Percentiles rank a stretch among this genome's conserved stretches.
These are phyloP conservation scores for Drosophila lini DNA, from an alignment of 1,140 invertebrate genomes.

Conservation along the genomic window DNA sequence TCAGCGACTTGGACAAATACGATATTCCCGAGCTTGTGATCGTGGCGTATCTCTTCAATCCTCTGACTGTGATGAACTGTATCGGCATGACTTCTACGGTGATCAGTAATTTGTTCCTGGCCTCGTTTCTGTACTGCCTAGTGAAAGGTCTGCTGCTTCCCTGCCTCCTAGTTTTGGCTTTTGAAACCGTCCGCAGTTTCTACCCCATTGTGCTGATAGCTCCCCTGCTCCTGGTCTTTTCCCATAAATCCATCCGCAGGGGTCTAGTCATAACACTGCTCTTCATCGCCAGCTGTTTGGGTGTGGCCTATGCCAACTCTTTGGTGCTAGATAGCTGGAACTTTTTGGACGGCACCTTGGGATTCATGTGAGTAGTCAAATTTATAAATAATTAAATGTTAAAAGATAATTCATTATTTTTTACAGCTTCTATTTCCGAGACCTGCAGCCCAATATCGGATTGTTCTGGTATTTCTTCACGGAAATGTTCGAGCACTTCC, in stretches of 20 bases:
- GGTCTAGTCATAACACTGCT: conserved; percentile 64
- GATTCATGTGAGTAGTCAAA: conserved; percentile 90
- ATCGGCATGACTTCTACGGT: conserved; percentile 96
- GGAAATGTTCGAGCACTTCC: conserved; percentile 99
- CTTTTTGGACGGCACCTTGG: conserved; percentile 92
- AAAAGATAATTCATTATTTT: neutral
- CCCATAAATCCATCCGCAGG: conserved; percentile 40
- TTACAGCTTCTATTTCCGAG: conserved; percentile 92
- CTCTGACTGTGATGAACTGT: conserved; percentile 95
- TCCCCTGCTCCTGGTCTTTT: conserved; percentile 88
- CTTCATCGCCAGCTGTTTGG: conserved; percentile 80
- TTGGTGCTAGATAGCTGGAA: conserved; percentile 86
- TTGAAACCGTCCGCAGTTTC: conserved; percentile 92
- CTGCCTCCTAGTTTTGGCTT: conserved; percentile 88
- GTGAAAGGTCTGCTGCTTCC: conserved; percentile 87
- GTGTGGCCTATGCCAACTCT: conserved; percentile 53
- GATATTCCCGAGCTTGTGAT: conserved; percentile 88
- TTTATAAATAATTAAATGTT: neutral
- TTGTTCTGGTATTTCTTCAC: conserved; percentile 99
- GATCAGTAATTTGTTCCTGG: conserved; percentile 93
- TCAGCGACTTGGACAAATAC: conserved; percentile 86
- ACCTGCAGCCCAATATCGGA: conserved; percentile 98
- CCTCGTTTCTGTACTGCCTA: conserved; percentile 89
- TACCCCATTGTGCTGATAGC: conserved; percentile 94
- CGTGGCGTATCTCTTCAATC: conserved; percentile 96